phyloP scores from a whole-genome alignment of 53 echinoderm and acorn worm species.

The Henricia sp. region DNA sequence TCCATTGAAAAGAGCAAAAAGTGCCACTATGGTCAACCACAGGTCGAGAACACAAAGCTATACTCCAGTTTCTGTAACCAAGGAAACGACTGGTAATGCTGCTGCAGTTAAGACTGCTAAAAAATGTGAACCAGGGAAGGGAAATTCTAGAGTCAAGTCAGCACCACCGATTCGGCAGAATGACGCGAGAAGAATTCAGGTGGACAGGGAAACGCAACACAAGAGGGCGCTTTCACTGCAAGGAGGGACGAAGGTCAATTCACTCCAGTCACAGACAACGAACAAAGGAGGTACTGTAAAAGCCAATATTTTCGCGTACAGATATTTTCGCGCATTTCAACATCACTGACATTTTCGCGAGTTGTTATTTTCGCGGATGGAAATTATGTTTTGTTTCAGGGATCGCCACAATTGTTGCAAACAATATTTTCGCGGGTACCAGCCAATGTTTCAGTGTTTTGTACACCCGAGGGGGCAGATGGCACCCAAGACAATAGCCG shows the following conservation, averaged over 20 bases:
- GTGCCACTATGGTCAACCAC: background rate
- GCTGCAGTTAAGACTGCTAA: background rate
- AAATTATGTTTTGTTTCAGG: too few relatives aligned
- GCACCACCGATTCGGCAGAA: conserved; percentile 16
- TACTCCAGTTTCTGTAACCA: background rate
- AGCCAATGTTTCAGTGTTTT: too few relatives aligned
- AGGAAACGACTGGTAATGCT: background rate
- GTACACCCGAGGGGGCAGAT: too few relatives aligned
- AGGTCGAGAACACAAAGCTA: conserved; percentile 41
- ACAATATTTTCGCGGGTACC: too few relatives aligned
- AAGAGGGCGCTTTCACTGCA: conserved; percentile 35
- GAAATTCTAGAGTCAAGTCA: conserved; percentile 17
- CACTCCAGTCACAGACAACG: conserved; percentile 5
- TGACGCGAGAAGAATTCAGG: background rate
- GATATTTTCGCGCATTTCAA: too few relatives aligned
- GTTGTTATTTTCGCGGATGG: too few relatives aligned
- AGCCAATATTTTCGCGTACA: too few relatives aligned
- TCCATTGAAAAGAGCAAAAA: conserved; percentile 6
- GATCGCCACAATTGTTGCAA: too few relatives aligned
- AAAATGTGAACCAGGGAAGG: conserved; percentile 11
- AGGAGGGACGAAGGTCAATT: conserved; percentile 30
- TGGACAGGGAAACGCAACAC: conserved; percentile 2
- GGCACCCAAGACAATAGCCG: too few relatives aligned
- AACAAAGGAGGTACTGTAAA: background rate
- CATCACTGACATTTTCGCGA: too few relatives aligned